Evolutionary conservation across 2,113 vertebrate genomes (phyloP).

Genomic region (Campylomormyrus numenius): DNA sequence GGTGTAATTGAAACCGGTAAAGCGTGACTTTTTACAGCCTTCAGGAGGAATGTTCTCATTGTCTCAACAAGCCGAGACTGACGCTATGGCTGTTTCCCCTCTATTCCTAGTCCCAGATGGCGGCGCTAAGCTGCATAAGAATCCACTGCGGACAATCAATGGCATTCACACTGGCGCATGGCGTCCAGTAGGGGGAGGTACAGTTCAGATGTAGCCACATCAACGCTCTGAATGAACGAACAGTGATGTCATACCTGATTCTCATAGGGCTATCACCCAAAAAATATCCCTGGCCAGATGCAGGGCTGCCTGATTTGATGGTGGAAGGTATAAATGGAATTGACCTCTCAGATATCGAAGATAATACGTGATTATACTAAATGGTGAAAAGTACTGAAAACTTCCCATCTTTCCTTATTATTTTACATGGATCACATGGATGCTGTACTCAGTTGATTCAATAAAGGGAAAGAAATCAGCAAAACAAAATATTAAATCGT

Average conservation of each 20-base stretch:
- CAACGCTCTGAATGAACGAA: background rate
- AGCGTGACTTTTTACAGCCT: background rate
- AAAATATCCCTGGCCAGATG: background rate
- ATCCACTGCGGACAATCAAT: background rate
- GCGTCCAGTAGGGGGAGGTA: slow-evolving; percentile 9
- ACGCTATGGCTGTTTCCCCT: background rate
- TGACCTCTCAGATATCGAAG: background rate
- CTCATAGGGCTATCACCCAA: background rate
- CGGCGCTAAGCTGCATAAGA: background rate
- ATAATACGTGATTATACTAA: background rate
- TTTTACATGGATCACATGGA: background rate
- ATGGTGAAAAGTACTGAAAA: background rate
- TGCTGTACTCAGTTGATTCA: background rate
- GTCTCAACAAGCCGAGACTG: background rate
- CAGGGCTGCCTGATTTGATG: background rate
- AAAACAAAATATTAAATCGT: background rate
- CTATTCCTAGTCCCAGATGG: background rate
- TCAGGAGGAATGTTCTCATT: background rate
- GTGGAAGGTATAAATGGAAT: background rate
- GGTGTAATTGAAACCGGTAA: background rate
- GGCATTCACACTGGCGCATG: background rate
- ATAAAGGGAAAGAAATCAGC: background rate
- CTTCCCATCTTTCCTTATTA: background rate
- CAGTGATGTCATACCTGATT: background rate
- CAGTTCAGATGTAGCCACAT: background rate